Percentiles rank a stretch among this genome's conserved stretches.
These are phyloP conservation scores for Cantharis rufa DNA, from an alignment of 2,888 invertebrate species.

Conservation along the genomic window DNA sequence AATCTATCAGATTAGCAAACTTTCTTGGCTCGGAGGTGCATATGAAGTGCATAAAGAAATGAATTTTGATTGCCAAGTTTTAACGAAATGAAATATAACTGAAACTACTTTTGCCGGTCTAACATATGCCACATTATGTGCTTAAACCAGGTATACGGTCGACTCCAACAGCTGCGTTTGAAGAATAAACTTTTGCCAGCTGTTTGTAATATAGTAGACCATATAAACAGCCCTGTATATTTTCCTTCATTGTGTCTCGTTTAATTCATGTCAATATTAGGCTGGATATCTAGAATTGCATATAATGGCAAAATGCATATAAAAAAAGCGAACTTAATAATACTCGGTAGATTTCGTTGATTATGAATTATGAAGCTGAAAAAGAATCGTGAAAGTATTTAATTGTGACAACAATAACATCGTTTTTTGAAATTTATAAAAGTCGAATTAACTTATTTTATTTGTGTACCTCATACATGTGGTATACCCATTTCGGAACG, in stretches of 20 bases:
- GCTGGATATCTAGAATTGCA: constrained; percentile 37
- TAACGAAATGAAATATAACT: constrained; percentile 30
- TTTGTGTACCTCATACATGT: neutral
- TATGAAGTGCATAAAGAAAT: neutral
- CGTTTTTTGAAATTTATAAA: neutral
- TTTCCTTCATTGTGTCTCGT: constrained; percentile 22
- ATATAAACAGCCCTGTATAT: constrained; percentile 30
- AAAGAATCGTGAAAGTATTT: constrained; percentile 13
- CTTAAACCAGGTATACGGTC: constrained; percentile 44
- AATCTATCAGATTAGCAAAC: neutral
- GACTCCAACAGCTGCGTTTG: constrained; percentile 55
- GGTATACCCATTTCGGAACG: neutral
- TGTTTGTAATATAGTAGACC: constrained; percentile 48
- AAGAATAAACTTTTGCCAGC: constrained; percentile 58
- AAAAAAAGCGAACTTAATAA: constrained; percentile 45
- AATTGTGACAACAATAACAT: constrained; percentile 14
- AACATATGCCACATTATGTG: constrained; percentile 49
- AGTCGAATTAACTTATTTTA: neutral
- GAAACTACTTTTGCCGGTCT: constrained; percentile 41
- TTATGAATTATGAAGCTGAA: constrained; percentile 46
- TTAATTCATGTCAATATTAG: constrained; percentile 8
- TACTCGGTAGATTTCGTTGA: constrained; percentile 49
- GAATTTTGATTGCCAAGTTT: constrained; percentile 9
- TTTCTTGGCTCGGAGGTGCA: neutral
- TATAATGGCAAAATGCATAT: constrained; percentile 54